phyloP scores from a whole-genome alignment of 2,888 invertebrate species.

The Diarsia dahlii region DNA sequence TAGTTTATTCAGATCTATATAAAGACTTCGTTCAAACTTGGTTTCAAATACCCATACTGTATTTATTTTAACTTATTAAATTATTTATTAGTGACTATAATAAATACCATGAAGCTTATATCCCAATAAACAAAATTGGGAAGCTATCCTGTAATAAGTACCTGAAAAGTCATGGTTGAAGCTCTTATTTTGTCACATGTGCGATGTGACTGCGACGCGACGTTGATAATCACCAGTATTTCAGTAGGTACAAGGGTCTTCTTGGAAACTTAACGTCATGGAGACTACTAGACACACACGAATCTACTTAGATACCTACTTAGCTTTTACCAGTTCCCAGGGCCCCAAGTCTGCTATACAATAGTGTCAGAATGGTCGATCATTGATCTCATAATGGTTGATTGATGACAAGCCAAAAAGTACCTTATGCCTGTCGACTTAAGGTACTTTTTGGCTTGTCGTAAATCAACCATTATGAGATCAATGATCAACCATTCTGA shows the following conservation, averaged over 20 bases:
- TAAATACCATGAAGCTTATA: slow-evolving; percentile 6
- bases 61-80: neutral
- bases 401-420: no score
- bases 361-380: no score
- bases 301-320: slow-evolving; percentile 36
- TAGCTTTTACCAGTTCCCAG: neutral
- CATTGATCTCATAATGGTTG: no score
- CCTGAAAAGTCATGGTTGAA: neutral
- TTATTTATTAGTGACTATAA: slow-evolving; percentile 10
- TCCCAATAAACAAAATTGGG: neutral
- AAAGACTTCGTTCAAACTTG: neutral
- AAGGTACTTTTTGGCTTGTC: no score
- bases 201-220: neutral
- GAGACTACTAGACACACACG: slow-evolving; percentile 44
- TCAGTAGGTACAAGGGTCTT: neutral
- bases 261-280: neutral
- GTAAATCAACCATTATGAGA: no score
- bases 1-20: neutral
- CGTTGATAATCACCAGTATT: neutral
- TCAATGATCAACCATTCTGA: no score
- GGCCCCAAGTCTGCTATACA: no score
- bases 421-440: no score
- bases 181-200: neutral
- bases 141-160: no score
- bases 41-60: neutral